Evolutionary conservation across 1,140 invertebrate species (phyloP).

Genomic region (Trialeurodes vaporariorum): DNA sequence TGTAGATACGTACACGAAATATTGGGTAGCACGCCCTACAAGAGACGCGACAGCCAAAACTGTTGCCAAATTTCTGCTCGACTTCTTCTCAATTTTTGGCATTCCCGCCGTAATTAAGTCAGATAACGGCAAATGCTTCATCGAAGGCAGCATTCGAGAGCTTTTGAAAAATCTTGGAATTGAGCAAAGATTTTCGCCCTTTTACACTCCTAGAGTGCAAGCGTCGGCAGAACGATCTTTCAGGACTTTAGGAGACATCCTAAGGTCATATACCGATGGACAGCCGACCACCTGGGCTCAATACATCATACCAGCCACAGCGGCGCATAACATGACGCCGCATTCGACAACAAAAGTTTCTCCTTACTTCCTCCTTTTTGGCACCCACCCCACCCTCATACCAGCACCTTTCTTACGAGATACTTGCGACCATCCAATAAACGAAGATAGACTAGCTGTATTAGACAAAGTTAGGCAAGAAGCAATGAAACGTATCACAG

Average conservation of each 20-base stretch:
- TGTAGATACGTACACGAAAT: neutral
- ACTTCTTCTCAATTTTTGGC: neutral
- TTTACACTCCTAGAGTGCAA: neutral
- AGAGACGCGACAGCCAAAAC: neutral
- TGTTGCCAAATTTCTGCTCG: neutral
- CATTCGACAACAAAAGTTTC: neutral
- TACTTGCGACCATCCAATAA: neutral
- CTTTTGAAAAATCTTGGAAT: neutral
- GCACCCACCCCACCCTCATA: neutral
- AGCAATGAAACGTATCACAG: neutral
- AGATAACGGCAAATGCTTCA: neutral
- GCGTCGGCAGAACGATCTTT: neutral
- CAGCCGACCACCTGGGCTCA: neutral
- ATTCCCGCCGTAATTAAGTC: neutral
- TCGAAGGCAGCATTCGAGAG: neutral
- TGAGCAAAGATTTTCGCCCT: neutral
- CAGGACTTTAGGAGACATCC: neutral
- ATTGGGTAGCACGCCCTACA: neutral
- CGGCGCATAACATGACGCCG: neutral
- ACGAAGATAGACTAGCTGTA: neutral
- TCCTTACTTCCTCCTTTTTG: neutral
- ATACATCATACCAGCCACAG: neutral
- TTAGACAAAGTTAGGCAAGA: neutral
- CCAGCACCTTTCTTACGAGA: neutral
- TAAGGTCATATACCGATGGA: neutral